phyloP scores from a whole-genome alignment of 1,140 invertebrate species.

The Heliconius nattereri region DNA sequence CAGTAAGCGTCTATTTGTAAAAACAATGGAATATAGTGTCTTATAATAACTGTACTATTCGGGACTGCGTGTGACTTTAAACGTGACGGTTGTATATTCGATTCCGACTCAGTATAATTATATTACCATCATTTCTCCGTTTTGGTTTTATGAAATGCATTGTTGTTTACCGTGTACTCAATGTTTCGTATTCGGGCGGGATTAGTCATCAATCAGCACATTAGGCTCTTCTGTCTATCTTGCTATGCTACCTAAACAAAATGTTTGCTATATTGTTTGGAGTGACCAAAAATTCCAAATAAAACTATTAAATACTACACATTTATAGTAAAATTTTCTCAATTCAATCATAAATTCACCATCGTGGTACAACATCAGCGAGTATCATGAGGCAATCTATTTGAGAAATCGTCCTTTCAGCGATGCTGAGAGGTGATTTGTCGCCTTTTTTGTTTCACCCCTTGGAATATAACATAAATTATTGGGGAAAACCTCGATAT shows the following conservation, averaged over 20 bases:
- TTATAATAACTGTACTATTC: too few relatives aligned
- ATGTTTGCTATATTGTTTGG: too few relatives aligned
- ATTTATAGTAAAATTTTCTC: neutral
- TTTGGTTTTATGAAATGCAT: too few relatives aligned
- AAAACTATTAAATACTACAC: neutral
- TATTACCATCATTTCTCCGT: too few relatives aligned
- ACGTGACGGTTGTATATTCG: too few relatives aligned
- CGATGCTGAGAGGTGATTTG: constrained; percentile 22
- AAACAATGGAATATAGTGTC: too few relatives aligned
- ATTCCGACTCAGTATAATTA: too few relatives aligned
- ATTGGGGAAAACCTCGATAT: constrained; percentile 26
- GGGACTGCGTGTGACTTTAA: too few relatives aligned
- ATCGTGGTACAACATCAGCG: constrained; percentile 9
- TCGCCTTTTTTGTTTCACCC: constrained; percentile 23
- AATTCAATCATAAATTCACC: neutral
- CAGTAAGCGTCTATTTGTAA: too few relatives aligned
- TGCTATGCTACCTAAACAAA: neutral
- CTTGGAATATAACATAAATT: constrained; percentile 32
- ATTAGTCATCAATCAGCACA: too few relatives aligned
- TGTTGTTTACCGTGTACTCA: too few relatives aligned
- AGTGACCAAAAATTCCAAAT: neutral
- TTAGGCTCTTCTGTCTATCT: neutral
- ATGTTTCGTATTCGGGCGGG: too few relatives aligned
- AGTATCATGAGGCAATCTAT: constrained; percentile 37
- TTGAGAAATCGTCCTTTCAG: constrained; percentile 35